These are phyloP conservation scores for Heliothis virescens DNA, from an alignment of 1,140 invertebrate genomes.

Conservation along the genomic window DNA sequence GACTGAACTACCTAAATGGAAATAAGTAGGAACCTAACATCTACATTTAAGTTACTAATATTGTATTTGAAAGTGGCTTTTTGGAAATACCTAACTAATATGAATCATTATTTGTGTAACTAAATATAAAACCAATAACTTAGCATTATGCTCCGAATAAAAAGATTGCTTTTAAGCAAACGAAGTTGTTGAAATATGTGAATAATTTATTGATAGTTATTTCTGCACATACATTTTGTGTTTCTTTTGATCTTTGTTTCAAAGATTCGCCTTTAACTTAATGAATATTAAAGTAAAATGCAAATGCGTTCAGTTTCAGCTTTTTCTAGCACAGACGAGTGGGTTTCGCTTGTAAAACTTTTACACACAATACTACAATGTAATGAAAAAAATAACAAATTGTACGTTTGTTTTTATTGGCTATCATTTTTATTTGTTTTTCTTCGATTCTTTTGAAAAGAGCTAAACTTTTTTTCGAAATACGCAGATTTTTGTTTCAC, in stretches of 20 bases:
- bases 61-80: too few species aligned
- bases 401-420: slow-evolving; percentile 24
- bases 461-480: not conserved
- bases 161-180: slow-evolving; percentile 28
- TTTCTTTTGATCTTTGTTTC: slow-evolving; percentile 30
- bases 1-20: slow-evolving; percentile 24
- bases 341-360: slow-evolving; percentile 22
- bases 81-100: not conserved
- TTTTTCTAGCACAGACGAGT: not conserved
- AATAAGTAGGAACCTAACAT: not conserved
- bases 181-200: slow-evolving; percentile 2
- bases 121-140: slow-evolving; percentile 1
- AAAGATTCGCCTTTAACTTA: slow-evolving; percentile 26
- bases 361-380: slow-evolving; percentile 28
- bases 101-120: not conserved
- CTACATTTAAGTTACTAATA: not conserved
- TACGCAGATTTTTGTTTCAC: slow-evolving; percentile 17
- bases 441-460: slow-evolving; percentile 3
- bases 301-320: not conserved
- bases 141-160: slow-evolving; percentile 4
- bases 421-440: slow-evolving; percentile 28
- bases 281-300: slow-evolving; percentile 32
- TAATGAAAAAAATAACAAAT: slow-evolving; percentile 19
- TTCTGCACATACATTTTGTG: slow-evolving; percentile 4
- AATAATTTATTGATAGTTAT: slow-evolving; percentile 19